Conservation (phyloP, 2,888 invertebrate genomes). For the Coleophora deauratella region DNA sequence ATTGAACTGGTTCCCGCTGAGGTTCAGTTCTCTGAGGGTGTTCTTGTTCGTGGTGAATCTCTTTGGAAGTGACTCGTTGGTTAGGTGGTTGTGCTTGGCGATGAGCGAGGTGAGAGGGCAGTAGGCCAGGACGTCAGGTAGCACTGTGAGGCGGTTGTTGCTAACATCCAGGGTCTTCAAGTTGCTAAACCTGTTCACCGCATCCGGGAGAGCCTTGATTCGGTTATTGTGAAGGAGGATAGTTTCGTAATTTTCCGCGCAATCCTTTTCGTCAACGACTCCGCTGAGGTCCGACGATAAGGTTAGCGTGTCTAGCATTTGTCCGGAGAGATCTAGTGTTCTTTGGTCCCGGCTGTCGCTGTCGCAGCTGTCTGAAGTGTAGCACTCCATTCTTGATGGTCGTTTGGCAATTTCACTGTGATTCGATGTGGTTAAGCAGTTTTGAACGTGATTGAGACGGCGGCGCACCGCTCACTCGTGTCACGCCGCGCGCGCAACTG, state of each 20-base stretch:
- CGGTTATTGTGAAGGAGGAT: conserved; percentile 91
- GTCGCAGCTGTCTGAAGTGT: conserved; percentile 89
- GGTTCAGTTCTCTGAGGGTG: conserved; percentile 88
- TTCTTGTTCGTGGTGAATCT: conserved; percentile 78
- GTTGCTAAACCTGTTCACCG: conserved; percentile 79
- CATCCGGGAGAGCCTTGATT: conserved; percentile 78
- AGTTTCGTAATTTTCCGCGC: conserved; percentile 77
- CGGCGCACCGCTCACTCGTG: conserved; percentile 22
- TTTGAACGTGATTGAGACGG: conserved; percentile 5
- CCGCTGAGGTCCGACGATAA: conserved; percentile 73
- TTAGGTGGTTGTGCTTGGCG: conserved; percentile 91
- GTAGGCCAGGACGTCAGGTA: conserved; percentile 85
- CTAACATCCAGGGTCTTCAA: conserved; percentile 89
- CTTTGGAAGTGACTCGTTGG: conserved; percentile 91
- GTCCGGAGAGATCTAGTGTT: conserved; percentile 77
- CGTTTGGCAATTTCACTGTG: too few species aligned
- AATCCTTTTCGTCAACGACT: conserved; percentile 76
- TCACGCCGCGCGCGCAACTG: conserved; percentile 66
- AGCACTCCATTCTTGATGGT: conserved; percentile 78
- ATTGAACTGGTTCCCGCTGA: conserved; percentile 92
- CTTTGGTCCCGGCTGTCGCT: conserved; percentile 82
- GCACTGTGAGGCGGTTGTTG: conserved; percentile 83
- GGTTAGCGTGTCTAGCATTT: conserved; percentile 73
- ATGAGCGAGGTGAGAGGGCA: conserved; percentile 86
- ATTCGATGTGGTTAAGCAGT: background rate